These are phyloP conservation scores for Elachura formosa DNA, from an alignment of 2,113 vertebrate species.

Conservation along the genomic window DNA sequence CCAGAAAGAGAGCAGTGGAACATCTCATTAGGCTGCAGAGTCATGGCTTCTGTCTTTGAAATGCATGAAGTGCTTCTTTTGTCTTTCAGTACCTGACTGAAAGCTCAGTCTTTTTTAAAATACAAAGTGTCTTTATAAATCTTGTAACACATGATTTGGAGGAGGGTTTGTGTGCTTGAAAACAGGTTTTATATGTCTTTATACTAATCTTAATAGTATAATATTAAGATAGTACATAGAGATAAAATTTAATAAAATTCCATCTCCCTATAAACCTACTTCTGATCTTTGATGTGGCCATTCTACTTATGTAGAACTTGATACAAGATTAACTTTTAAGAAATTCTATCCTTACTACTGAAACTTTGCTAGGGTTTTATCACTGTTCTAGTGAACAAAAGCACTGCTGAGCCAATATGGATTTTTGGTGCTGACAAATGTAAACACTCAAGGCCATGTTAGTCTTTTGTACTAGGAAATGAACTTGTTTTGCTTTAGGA, in stretches of 20 bases:
- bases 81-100: background rate
- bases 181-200: background rate
- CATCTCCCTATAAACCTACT: background rate
- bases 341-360: background rate
- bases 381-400: background rate
- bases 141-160: background rate
- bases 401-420: background rate
- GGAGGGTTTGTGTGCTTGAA: background rate
- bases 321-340: background rate
- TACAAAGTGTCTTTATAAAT: background rate
- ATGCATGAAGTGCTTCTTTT: background rate
- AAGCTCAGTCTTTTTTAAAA: background rate
- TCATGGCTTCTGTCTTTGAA: background rate
- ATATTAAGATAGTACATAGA: no score
- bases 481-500: background rate
- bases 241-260: no score
- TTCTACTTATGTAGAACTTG: background rate
- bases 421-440: background rate
- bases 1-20: background rate
- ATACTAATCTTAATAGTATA: background rate
- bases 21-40: background rate
- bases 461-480: background rate
- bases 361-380: background rate
- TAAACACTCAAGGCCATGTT: background rate
- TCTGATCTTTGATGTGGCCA: background rate